Percentiles rank a stretch among this genome's conserved stretches.
Evolutionary conservation across 2,113 vertebrate genomes (phyloP).

Genomic region (Podarcis muralis): DNA sequence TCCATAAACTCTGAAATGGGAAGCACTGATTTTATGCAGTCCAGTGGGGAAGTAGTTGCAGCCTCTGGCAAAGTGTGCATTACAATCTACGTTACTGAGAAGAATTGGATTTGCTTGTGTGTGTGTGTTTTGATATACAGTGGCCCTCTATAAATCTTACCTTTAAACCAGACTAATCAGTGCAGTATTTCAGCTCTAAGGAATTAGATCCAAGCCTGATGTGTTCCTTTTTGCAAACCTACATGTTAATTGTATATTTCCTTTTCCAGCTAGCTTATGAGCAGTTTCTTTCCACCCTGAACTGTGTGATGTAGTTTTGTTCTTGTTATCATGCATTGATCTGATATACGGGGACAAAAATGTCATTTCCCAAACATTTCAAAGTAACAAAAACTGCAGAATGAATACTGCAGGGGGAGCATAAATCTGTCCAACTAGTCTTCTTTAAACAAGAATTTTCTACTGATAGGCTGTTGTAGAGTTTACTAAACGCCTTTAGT

Average conservation of each 20-base stretch:
- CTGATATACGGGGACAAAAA: constrained; percentile 31
- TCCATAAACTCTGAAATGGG: background rate
- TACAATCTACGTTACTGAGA: background rate
- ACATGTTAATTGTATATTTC: constrained; percentile 29
- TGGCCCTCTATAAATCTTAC: constrained; percentile 42
- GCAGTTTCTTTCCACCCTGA: constrained; percentile 39
- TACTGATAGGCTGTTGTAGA: constrained; percentile 28
- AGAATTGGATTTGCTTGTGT: constrained; percentile 1
- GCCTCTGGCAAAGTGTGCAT: background rate
- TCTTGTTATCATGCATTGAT: constrained; percentile 12
- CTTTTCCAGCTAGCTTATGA: constrained; percentile 9
- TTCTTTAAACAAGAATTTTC: constrained; percentile 26
- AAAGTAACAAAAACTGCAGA: constrained; percentile 29
- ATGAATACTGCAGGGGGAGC: background rate
- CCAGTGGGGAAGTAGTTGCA: background rate
- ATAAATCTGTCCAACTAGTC: constrained; percentile 26
- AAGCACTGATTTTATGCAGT: background rate
- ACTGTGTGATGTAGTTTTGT: constrained; percentile 5
- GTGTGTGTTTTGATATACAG: background rate
- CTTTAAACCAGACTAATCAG: constrained; percentile 50
- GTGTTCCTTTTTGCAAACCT: constrained; percentile 16
- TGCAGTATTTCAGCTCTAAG: constrained; percentile 58
- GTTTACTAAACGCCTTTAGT: constrained; percentile 23
- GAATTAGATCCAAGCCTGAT: constrained; percentile 56
- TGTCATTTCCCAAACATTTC: constrained; percentile 33